Evolutionary conservation across 1,140 invertebrate genomes (phyloP), one percentile per base, ranked within the genome.

Genomic region (Epicauta chinensis): DNA sequence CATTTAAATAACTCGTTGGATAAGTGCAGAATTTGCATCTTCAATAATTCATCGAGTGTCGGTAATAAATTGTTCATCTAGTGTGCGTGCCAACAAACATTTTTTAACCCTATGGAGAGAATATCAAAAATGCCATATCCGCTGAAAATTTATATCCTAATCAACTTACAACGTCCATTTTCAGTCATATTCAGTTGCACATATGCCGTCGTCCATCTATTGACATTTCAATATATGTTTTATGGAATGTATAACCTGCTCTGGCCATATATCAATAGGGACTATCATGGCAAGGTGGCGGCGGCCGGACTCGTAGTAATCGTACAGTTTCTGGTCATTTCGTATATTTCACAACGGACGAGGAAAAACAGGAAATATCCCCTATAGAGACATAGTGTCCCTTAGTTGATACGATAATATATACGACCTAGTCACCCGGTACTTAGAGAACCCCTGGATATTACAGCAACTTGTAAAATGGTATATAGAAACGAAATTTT

Each of bases 201-300:
- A 43, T 55, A n/a, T n/a, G n/a, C n/a, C n/a, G 56, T 45, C 56
- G 56, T 49, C 53, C 55, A 58, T 61, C 53, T 52, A 39, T 23
- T 23, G 23, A 23, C 23, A 23, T 34, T 62, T 64, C 62, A 64
- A 64, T 64, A 64, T 64, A 64, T 64, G 62, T 64, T 64, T 64
- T 64, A 64, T 64, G 54, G 62, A 62, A 62, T 62, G 60, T 62
- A 60, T 58, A 60, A 62, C 62, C 60, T 61, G 60, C 60, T 51
- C 53, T 43, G 59, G 53, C 56, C 62, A 58, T 64, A 64, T 64
- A 64, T 64, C 62, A 64, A 50, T 50, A 52, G 60, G 62, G 62
- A 62, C 62, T 62, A 64, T 64, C 62, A 64, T 60, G 51, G 62
- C 62, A 64, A 64, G 62, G 62, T 64, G 62, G 58, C 58, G 53